Conservation (phyloP, 1,140 invertebrate genomes). For the Zaprionus kolodkinae region DNA sequence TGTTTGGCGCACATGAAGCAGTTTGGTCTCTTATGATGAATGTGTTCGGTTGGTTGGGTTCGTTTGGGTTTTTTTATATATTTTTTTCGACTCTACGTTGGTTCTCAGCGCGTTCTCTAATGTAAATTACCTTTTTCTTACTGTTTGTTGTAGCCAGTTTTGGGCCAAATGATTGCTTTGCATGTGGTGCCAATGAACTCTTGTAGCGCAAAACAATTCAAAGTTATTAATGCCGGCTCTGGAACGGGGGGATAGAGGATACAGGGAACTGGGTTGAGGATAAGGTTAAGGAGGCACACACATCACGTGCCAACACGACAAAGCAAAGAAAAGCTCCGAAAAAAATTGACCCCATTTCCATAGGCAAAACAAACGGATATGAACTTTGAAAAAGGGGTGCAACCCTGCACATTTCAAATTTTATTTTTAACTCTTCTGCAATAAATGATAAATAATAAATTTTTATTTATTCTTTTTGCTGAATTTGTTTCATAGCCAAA, state of each 20-base stretch:
- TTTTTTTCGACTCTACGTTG: constrained; percentile 18
- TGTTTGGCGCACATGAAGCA: constrained; percentile 24
- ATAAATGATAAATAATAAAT: constrained; percentile 73
- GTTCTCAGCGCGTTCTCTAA: constrained; percentile 38
- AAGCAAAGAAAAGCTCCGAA: not conserved
- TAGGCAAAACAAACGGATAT: constrained; percentile 32
- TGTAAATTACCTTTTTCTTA: constrained; percentile 65
- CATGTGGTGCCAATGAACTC: constrained; percentile 77
- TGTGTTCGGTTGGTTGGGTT: not conserved
- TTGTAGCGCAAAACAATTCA: constrained; percentile 37
- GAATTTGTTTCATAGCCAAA: constrained; percentile 49
- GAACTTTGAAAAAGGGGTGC: too few species aligned
- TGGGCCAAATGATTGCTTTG: constrained; percentile 70
- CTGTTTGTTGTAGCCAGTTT: constrained; percentile 35
- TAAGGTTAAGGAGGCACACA: constrained; percentile 18
- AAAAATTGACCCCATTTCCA: constrained; percentile 28
- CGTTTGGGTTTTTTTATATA: not conserved
- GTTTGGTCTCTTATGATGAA: constrained; percentile 33
- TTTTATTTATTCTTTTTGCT: constrained; percentile 53
- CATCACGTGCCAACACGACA: constrained; percentile 27
- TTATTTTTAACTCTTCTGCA: constrained; percentile 48
- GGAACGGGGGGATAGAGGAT: not conserved
- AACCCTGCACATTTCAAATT: constrained; percentile 13
- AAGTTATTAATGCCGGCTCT: constrained; percentile 41
- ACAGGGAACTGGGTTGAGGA: not conserved